A percentile compares a stretch with the other conserved stretches of the same genome.
Evolutionary conservation across 2,113 vertebrate species (phyloP).

Genomic region (Passerina amoena): DNA sequence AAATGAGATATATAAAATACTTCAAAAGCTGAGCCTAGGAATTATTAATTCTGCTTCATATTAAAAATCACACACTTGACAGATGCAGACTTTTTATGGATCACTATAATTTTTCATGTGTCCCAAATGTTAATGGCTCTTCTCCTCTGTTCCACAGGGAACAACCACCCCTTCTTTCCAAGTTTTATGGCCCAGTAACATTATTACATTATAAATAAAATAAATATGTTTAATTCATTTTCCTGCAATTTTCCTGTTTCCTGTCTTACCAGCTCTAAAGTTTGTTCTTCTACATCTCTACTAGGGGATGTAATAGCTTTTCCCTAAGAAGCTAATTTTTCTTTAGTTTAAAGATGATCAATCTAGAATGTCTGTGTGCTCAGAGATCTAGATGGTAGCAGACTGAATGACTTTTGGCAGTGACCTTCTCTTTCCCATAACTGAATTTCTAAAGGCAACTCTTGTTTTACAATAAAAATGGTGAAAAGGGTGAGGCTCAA

Average conservation of each 20-base stretch:
- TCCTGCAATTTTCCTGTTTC: neutral
- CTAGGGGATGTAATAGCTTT: neutral
- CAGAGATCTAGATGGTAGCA: neutral
- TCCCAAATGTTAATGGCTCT: neutral
- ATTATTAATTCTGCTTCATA: neutral
- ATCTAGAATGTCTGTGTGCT: neutral
- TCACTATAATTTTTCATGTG: neutral
- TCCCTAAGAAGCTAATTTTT: neutral
- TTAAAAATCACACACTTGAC: neutral
- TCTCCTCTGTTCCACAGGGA: neutral
- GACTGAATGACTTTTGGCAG: neutral
- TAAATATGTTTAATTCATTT: neutral
- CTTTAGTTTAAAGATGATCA: neutral
- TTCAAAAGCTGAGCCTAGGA: neutral
- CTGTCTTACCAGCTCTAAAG: neutral
- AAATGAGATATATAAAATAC: neutral
- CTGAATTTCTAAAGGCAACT: neutral
- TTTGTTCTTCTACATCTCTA: neutral
- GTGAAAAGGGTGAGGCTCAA: neutral
- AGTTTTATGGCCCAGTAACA: neutral
- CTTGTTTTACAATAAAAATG: neutral
- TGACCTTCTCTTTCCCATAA: neutral
- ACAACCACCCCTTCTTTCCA: neutral
- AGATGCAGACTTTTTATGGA: neutral
- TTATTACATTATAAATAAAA: neutral